Evolutionary conservation across 2,797 vertebrate species (phyloP), one percentile per base, ranked within the genome.

Genomic region (Avahi laniger): DNA sequence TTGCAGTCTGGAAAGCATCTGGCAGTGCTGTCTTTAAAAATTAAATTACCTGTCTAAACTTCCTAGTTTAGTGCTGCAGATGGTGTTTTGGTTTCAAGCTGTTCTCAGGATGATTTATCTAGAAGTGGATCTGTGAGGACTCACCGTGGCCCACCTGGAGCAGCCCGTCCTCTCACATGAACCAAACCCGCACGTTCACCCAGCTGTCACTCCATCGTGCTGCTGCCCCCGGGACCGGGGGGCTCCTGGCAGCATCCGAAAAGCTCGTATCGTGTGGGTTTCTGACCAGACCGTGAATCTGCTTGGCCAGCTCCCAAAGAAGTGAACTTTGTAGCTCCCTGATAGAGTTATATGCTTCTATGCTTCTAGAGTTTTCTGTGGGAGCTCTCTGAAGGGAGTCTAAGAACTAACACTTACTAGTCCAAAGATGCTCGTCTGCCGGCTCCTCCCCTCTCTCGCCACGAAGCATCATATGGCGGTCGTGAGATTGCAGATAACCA

Each of bases 11-110:
- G 67, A 82, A 93, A 70, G 0, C 4, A 69, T 69, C 81, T 89
- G 38, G 11, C 61, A 57, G 48, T 65, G 43, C 43, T 52, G 28
- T 72, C 92, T 82, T 92, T 18, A 59, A 82, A 85, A 93, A 61
- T 54, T 30, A n/a, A 67, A 28, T 41, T 50, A 46, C 78, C 52
- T 61, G 33, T 2, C 4, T 9, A 30, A 24, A 63, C 24, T 73
- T 95, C 95, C 73, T 76, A 61, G 86, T 93, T 97, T 52, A 85
- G 95, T 79, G 52, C 69, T 85, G 63, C 72, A 96, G 81, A 50
- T 0, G 48, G 84, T 59, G 0, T 72, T 88, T 65, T n/a, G 17
- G 46, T 63, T 76, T 61, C 26, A 41, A 48, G 86, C 38, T 69
- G 46, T 43, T 41, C 70, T 57, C 54, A 78, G 78, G 46, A 38